Conservation (phyloP, 2,888 invertebrate species). For the Ctenicera cuprea region DNA sequence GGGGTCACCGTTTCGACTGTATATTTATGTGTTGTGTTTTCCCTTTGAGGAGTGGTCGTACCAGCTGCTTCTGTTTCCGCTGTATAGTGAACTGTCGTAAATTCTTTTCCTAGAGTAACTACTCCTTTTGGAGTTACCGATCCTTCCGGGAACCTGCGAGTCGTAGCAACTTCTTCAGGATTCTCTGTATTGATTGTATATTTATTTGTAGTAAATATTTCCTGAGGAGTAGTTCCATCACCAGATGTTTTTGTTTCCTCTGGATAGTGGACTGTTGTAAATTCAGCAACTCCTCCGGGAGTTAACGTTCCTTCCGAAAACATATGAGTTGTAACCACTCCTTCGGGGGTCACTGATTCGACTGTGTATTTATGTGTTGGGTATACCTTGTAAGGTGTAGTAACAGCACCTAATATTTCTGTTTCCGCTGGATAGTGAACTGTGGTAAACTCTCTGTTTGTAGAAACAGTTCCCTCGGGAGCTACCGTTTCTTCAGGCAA, state of each 20-base stretch:
- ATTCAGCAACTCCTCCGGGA: background rate
- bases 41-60: background rate
- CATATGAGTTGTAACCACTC: background rate
- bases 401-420: background rate
- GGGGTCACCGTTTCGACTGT: slow-evolving; percentile 24
- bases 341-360: background rate
- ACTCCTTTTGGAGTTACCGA: too few species aligned
- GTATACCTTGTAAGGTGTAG: too few species aligned
- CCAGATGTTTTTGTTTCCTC: background rate
- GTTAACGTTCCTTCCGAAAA: background rate
- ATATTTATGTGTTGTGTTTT: background rate
- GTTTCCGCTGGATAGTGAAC: background rate
- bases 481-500: too few species aligned
- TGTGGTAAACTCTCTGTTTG: slow-evolving; percentile 5
- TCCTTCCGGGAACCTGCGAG: background rate
- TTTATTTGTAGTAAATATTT: background rate
- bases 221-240: background rate
- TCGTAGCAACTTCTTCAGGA: background rate
- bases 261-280: background rate
- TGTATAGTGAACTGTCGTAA: too few species aligned
- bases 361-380: background rate
- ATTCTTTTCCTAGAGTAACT: too few species aligned
- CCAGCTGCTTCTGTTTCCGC: background rate
- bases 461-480: background rate
- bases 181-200: background rate